Evolutionary conservation across 2,888 invertebrate species (phyloP).

Genomic region (Nymphalis c-album): DNA sequence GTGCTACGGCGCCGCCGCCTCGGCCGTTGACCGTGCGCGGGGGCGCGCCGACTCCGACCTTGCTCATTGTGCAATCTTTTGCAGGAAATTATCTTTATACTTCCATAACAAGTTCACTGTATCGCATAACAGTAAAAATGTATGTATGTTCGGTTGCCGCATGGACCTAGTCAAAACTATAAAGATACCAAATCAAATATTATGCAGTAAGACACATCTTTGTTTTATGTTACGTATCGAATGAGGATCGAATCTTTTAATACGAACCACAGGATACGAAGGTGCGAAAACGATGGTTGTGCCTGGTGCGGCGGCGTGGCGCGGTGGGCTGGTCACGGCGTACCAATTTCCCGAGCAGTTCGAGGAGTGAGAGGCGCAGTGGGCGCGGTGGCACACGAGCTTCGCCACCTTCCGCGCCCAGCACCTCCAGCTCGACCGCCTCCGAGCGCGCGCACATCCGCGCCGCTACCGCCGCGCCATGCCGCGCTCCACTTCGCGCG

Average conservation of each 20-base stretch:
- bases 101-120: constrained; percentile 10
- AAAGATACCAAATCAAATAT: constrained; percentile 12
- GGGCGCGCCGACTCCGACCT: constrained; percentile 68
- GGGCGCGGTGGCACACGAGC: constrained; percentile 87
- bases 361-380: constrained; percentile 85
- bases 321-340: constrained; percentile 75
- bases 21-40: constrained; percentile 75
- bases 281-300: constrained; percentile 81
- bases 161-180: background rate
- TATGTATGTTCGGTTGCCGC: background rate
- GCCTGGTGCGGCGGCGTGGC: constrained; percentile 71
- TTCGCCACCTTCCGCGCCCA: constrained; percentile 89
- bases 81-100: constrained; percentile 21
- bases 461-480: constrained; percentile 87
- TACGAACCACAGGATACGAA: constrained; percentile 78
- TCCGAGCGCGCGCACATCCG: constrained; percentile 90
- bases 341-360: constrained; percentile 84
- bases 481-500: constrained; percentile 83
- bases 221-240: background rate
- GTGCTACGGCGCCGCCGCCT: constrained; percentile 60
- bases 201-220: background rate
- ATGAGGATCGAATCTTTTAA: background rate
- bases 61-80: constrained; percentile 54
- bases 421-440: constrained; percentile 88
- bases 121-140: background rate